Evolutionary conservation across 1,140 invertebrate genomes (phyloP), one percentile per base, ranked within the genome.

Genomic region (Drosophila sulfurigaster): DNA sequence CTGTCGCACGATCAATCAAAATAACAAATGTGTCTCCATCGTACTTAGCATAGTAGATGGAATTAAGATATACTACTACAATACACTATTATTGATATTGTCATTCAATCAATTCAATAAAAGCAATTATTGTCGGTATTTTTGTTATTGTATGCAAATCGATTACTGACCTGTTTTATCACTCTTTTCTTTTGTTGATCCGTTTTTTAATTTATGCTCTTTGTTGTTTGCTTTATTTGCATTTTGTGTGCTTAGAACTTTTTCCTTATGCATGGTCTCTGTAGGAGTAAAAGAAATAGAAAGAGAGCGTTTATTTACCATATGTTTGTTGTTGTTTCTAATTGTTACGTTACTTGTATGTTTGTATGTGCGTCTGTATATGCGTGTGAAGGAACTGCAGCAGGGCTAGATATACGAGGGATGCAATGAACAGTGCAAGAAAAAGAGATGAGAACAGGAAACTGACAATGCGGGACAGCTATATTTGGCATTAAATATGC

Each of bases 221-320:
- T 80, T 87, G 60, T 60, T 81, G 67, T 74, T 87, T 79, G 77
- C 64, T 81, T 81, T 76, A 45, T 77, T 83, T 70, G 66, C 64
- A 69, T 90, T 90, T 72, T 90, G 74, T 86, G 87, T 73, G 64
- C 58, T 75, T 75, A 66, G 10, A 75, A 83, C 72, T 76, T 86
- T 90, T 78, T 90, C 86, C 72, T 86, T 82, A 76, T 75, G 64
- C 86, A 90, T 90, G 64, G 65, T 90, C 86, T 90, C 86, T 90
- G 81, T 77, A 75, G 89, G 32, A 79, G 68, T 45, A 76, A 66
- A 35, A 79, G 59, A 77, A 52, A 66, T 48, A 49, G 3, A 54
- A 8, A 52, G 4, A 62, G 7, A 45, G 16, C 30, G 38, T 6
- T 38, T 10, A 20, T 32, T 52, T 30, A 30, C n/a, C n/a, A 54